Percentiles rank a stretch among this genome's conserved stretches.
These are phyloP conservation scores for Eupithecia vulgata DNA, from an alignment of 2,888 invertebrate genomes.

Conservation along the genomic window DNA sequence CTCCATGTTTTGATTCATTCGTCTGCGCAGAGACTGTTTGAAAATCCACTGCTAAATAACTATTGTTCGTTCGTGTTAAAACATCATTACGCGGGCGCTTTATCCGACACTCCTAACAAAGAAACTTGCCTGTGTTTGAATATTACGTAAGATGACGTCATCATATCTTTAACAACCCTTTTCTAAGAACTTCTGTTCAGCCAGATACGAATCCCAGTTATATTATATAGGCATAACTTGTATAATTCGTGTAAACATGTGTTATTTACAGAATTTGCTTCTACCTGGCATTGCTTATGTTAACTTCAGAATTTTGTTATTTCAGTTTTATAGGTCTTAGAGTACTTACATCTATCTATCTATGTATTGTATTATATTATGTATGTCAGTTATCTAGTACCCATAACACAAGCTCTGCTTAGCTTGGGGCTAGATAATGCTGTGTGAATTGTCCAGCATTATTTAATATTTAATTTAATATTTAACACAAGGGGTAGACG, in stretches of 20 bases:
- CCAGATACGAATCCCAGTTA: background rate
- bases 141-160: slow-evolving; percentile 2
- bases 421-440: too few species aligned
- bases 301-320: background rate
- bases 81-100: slow-evolving; percentile 19
- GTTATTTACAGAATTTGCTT: background rate
- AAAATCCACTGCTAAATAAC: slow-evolving; percentile 28
- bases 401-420: too few species aligned
- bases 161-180: background rate
- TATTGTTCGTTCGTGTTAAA: slow-evolving; percentile 24
- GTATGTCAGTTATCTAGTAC: too few species aligned
- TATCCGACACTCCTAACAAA: background rate
- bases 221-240: background rate
- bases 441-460: too few species aligned
- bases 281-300: background rate
- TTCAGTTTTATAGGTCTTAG: background rate
- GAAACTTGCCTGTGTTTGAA: background rate
- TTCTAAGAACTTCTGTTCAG: background rate
- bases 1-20: slow-evolving; percentile 33
- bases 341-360: too few species aligned
- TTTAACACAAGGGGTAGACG: too few species aligned
- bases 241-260: slow-evolving; percentile 18
- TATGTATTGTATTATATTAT: too few species aligned
- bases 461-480: too few species aligned
- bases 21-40: slow-evolving; percentile 27